Evolutionary conservation across 1,140 invertebrate genomes (phyloP).

Genomic region (Zophobas morio): DNA sequence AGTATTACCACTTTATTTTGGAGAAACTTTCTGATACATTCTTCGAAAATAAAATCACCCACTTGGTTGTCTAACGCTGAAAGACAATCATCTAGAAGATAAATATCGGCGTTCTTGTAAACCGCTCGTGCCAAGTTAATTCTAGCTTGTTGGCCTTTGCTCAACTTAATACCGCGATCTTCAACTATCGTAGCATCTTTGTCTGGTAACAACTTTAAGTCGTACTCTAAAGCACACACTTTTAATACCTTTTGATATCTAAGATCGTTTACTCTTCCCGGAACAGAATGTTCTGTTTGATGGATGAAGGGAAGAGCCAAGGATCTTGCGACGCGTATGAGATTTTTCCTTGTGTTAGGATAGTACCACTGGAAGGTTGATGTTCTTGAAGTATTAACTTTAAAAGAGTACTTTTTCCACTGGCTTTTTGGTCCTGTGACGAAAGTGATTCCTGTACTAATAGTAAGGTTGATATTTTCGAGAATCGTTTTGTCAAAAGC

Average conservation of each 20-base stretch:
- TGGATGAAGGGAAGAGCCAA: slow-evolving; percentile 64
- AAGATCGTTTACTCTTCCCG: slow-evolving; percentile 65
- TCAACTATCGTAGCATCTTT: slow-evolving; percentile 88
- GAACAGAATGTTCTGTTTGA: slow-evolving; percentile 80
- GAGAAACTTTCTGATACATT: slow-evolving; percentile 79
- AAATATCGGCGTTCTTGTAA: slow-evolving; percentile 85
- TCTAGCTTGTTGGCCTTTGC: slow-evolving; percentile 92
- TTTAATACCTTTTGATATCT: slow-evolving; percentile 73
- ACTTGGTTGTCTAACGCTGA: neutral
- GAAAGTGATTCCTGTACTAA: neutral
- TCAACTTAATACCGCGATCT: slow-evolving; percentile 85
- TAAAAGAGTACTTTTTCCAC: slow-evolving; percentile 56
- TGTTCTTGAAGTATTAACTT: neutral
- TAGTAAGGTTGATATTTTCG: neutral
- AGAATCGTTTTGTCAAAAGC: slow-evolving; percentile 45
- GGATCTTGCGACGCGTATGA: slow-evolving; percentile 68
- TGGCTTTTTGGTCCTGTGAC: neutral
- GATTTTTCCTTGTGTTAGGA: neutral
- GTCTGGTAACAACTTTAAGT: slow-evolving; percentile 78
- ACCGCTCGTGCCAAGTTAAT: slow-evolving; percentile 89
- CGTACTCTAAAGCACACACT: slow-evolving; percentile 77
- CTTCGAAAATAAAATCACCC: slow-evolving; percentile 78
- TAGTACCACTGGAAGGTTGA: slow-evolving; percentile 61
- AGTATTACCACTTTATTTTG: slow-evolving; percentile 81
- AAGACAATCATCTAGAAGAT: slow-evolving; percentile 61